Percentiles rank a stretch among this genome's conserved stretches.
phyloP scores from a whole-genome alignment of 2,888 invertebrate species.

The Andrena dorsata region DNA sequence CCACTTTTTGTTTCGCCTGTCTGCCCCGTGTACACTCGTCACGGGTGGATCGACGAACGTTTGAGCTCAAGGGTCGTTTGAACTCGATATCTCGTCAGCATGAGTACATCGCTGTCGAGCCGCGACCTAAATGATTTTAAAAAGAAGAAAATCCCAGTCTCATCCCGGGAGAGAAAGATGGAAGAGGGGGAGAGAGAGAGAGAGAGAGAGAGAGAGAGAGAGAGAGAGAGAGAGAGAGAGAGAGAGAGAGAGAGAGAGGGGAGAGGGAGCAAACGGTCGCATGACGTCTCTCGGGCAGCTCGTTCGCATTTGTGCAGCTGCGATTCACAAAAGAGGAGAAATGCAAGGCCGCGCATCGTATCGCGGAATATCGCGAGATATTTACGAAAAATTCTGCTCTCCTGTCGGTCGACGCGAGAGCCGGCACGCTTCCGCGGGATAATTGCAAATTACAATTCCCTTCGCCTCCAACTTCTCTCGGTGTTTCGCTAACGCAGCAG shows the following conservation, averaged over 20 bases:
- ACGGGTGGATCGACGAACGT: constrained; percentile 51
- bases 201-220: neutral
- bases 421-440: neutral
- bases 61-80: constrained; percentile 63
- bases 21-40: constrained; percentile 58
- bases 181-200: neutral
- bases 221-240: neutral
- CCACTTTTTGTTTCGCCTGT: constrained; percentile 56
- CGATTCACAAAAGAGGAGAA: constrained; percentile 34
- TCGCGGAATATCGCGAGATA: constrained; percentile 39
- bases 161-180: constrained; percentile 25
- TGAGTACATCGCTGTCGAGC: constrained; percentile 63
- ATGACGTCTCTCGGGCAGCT: constrained; percentile 44
- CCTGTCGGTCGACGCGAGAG: neutral
- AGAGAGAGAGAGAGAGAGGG: neutral
- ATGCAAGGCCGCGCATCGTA: constrained; percentile 19
- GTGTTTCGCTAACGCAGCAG: neutral
- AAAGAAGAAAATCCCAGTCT: constrained; percentile 54
- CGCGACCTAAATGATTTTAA: constrained; percentile 71
- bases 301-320: constrained; percentile 34
- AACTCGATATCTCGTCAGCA: constrained; percentile 70
- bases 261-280: constrained; percentile 4
- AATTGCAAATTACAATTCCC: neutral
- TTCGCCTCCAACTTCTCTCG: neutral
- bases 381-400: constrained; percentile 28